Percentiles rank a stretch among this genome's conserved stretches.
These are phyloP conservation scores for Pogonus chalceus DNA, from an alignment of 1,140 invertebrate genomes.

Conservation along the genomic window DNA sequence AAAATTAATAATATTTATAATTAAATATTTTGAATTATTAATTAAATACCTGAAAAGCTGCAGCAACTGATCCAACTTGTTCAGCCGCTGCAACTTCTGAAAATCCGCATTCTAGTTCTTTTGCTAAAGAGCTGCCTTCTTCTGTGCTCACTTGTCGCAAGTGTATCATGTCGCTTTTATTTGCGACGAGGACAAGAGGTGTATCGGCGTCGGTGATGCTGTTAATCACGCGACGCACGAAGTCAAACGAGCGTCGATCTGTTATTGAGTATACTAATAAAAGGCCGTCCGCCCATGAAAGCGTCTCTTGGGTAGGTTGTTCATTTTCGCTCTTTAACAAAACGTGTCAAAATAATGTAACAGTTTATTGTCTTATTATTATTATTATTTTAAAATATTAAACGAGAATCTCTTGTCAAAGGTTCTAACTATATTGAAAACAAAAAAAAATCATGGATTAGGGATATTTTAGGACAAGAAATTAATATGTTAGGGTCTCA, in stretches of 20 bases:
- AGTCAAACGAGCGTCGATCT: constrained; percentile 77
- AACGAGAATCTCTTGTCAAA: too few relatives aligned
- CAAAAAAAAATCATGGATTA: too few relatives aligned
- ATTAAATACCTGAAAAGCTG: constrained; percentile 80
- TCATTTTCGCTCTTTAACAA: constrained; percentile 62
- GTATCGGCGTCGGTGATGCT: constrained; percentile 56
- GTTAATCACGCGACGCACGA: constrained; percentile 64
- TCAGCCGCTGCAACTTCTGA: constrained; percentile 83
- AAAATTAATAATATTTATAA: too few relatives aligned
- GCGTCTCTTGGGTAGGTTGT: constrained; percentile 60
- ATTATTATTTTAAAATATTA: too few relatives aligned
- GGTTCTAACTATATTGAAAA: too few relatives aligned
- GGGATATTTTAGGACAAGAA: too few relatives aligned
- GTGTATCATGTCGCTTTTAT: constrained; percentile 89
- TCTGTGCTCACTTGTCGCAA: constrained; percentile 77
- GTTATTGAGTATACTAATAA: constrained; percentile 87
- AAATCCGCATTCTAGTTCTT: constrained; percentile 79
- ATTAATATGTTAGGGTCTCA: too few relatives aligned
- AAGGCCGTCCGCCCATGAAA: constrained; percentile 83
- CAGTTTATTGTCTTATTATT: too few relatives aligned
- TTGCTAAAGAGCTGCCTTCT: constrained; percentile 79
- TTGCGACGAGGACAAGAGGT: constrained; percentile 71
- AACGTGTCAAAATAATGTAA: too few relatives aligned
- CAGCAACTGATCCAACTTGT: constrained; percentile 67
- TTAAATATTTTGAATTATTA: too few relatives aligned